These are phyloP conservation scores for Penelope pileata DNA, from an alignment of 2,113 vertebrate genomes.

Conservation along the genomic window DNA sequence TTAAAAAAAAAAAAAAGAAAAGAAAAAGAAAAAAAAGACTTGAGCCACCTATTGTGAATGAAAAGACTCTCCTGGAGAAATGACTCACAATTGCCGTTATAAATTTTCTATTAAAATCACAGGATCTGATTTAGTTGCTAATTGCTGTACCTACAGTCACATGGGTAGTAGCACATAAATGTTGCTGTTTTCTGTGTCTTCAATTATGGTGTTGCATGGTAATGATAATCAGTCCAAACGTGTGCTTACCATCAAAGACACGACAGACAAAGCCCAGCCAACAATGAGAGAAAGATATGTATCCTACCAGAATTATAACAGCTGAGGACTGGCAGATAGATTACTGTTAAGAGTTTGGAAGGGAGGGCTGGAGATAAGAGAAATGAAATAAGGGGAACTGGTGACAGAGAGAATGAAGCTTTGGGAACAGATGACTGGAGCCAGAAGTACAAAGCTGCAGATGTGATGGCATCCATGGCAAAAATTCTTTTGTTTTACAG, in stretches of 20 bases:
- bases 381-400: neutral
- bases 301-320: neutral
- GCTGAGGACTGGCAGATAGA: neutral
- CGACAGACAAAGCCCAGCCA: neutral
- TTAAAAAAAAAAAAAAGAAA: neutral
- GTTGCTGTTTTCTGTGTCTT: neutral
- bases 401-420: neutral
- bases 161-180: neutral
- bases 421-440: neutral
- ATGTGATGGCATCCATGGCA: neutral
- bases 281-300: neutral
- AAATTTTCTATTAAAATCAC: neutral
- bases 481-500: neutral
- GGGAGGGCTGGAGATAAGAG: neutral
- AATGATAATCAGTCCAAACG: neutral
- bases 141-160: neutral
- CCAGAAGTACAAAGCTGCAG: neutral
- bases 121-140: neutral
- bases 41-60: neutral
- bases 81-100: neutral
- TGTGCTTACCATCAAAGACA: neutral
- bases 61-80: neutral
- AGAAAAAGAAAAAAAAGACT: neutral
- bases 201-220: neutral
- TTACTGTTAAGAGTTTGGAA: neutral